Evolutionary conservation across 2,113 vertebrate genomes (phyloP).

Genomic region (Hiodon tergisus): DNA sequence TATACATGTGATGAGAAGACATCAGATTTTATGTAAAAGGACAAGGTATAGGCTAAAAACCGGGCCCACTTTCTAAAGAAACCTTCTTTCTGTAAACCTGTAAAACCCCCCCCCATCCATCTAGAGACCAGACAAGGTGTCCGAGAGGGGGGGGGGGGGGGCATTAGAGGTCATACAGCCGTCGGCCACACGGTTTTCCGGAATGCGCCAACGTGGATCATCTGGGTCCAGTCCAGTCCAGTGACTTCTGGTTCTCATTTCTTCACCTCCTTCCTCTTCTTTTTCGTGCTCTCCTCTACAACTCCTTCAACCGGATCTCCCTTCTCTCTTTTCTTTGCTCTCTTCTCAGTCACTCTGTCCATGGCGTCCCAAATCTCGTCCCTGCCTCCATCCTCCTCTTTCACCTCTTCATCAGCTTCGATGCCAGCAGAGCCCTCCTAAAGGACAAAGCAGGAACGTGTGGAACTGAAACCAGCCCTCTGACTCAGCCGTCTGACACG

Average conservation of each 20-base stretch:
- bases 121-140: no score
- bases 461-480: neutral
- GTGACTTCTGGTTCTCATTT: slow-evolving; percentile 16
- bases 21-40: no score
- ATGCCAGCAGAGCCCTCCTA: slow-evolving; percentile 11
- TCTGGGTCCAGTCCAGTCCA: neutral
- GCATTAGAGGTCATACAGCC: no score
- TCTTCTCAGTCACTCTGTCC: slow-evolving; percentile 33
- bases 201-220: no score
- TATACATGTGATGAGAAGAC: no score
- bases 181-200: no score
- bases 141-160: no score
- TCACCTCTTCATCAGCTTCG: slow-evolving; percentile 28
- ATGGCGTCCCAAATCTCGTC: slow-evolving; percentile 43
- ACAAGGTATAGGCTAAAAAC: no score
- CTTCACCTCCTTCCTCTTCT: slow-evolving; percentile 27
- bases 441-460: neutral
- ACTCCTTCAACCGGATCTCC: neutral
- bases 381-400: slow-evolving; percentile 28
- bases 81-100: no score
- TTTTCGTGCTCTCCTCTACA: slow-evolving; percentile 24
- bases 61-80: no score
- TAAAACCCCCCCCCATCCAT: no score
- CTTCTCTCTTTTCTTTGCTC: slow-evolving; percentile 12
- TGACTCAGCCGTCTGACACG: neutral